Conservation (phyloP, 2,113 vertebrate species). For the Pluvialis apricaria region DNA sequence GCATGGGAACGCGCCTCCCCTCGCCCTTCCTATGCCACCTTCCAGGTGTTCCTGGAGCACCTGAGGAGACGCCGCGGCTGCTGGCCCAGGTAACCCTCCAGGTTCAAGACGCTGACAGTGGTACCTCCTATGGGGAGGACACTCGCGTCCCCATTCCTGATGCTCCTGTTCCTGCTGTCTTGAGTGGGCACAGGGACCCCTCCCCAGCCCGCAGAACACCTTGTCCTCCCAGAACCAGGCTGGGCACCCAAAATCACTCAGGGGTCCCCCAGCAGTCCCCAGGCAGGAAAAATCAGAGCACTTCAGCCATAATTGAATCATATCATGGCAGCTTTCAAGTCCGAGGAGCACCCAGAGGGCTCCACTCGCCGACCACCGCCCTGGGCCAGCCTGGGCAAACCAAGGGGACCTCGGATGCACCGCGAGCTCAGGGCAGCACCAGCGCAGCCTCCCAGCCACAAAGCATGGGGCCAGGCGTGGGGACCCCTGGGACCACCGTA, state of each 20-base stretch:
- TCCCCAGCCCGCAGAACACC: background rate
- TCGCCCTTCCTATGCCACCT: background rate
- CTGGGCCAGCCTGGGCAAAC: background rate
- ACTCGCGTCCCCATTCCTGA: background rate
- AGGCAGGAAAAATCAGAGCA: background rate
- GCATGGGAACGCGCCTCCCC: background rate
- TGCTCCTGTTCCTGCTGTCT: background rate
- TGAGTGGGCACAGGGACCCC: background rate
- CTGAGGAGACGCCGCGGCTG: rapidly evolving
- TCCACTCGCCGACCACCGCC: rapidly evolving
- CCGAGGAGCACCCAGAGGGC: background rate
- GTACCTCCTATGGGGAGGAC: background rate
- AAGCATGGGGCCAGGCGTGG: background rate
- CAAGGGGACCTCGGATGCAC: background rate
- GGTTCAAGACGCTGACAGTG: background rate
- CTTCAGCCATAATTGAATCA: background rate
- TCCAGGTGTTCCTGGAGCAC: background rate
- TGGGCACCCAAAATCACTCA: background rate
- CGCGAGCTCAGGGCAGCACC: background rate
- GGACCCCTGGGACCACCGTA: rapidly evolving
- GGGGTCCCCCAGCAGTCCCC: background rate
- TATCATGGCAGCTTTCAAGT: background rate
- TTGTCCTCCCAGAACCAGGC: background rate
- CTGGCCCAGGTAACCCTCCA: background rate
- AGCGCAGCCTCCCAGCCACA: rapidly evolving